Base-by-base conservation (phyloP, 2,888 invertebrate genomes). In the Trissoscelio sp. region DNA sequence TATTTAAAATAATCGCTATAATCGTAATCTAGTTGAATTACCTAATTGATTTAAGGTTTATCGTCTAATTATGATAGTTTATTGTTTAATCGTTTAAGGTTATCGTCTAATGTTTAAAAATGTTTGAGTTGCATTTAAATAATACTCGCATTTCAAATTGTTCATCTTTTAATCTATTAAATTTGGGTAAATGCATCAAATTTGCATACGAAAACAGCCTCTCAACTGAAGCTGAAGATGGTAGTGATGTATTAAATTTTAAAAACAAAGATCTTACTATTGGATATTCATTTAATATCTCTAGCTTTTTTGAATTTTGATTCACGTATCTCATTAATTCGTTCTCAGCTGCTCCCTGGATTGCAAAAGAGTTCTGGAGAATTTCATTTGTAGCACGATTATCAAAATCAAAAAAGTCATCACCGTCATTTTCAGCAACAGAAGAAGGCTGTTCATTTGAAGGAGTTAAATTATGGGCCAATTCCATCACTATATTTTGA, bases 331-430 rank as follows among this genome's bases (percentile, higher is more conserved):
- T 48, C 46, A 48, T 22, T 11, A 42, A 42, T 42, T 42, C 42
- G 12, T 42, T 42, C 12, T 42, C 42, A 14, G 42, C 42, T 42
- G 42, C 42, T 2, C 4, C 12, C 12, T 42, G 42, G 12, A 42
- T 14, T 2, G 42, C 2, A 16, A 42, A 42, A 14, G 3, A 14
- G 14, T 14, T 3, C 7, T 7, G 42, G 12, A 42, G 42, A 42
- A 42, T 42, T 2, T 42, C 42, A 42, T 14, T 42, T 14, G 42
- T 12, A 42, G 42, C 12, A 42, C 42, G 2, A 3, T 42, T 14
- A 42, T 42, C 42, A 20, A 53, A 53, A 20, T 53, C 14, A 11
- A 28, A 53, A 53, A 28, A 53, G 12, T 53, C 51, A 9, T 53
- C 51, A 12, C 2, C 14, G n/a, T 28, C 34, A 2, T 6, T 2